Evolutionary conservation across 2,797 vertebrate genomes (phyloP).

Genomic region (Serranus cabrilla): DNA sequence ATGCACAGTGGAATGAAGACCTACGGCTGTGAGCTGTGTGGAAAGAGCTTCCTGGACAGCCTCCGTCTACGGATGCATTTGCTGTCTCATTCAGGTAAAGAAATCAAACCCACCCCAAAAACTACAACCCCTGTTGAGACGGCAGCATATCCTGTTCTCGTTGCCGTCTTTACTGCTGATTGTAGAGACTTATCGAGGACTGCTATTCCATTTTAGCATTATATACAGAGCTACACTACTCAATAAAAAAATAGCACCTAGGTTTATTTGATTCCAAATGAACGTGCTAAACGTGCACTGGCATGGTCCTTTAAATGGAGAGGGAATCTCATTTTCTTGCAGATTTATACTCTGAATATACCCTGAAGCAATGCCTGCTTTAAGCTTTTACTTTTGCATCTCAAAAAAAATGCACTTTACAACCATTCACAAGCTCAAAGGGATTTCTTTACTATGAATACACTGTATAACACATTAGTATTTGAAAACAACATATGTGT

Average conservation of each 20-base stretch:
- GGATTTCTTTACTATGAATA: not conserved
- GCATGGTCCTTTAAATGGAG: not conserved
- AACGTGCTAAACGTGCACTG: not conserved
- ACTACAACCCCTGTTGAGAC: not conserved
- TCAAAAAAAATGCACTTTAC: conserved; percentile 4
- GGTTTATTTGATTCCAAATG: not conserved
- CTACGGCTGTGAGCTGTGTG: conserved; percentile 96
- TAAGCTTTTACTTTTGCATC: conserved; percentile 1
- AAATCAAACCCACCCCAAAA: conserved; percentile 27
- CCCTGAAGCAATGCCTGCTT: not conserved
- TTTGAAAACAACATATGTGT: not conserved
- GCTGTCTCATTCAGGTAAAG: conserved; percentile 96
- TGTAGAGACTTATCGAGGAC: not conserved
- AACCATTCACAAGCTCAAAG: conserved; percentile 14
- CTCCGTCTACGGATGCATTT: conserved; percentile 98
- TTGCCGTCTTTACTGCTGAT: not conserved
- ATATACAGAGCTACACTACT: not conserved
- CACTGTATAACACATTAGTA: not conserved
- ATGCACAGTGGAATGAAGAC: conserved; percentile 99
- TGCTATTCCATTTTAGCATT: not conserved
- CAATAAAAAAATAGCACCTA: not conserved
- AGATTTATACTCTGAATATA: not conserved
- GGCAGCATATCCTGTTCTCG: not conserved
- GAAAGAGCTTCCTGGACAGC: conserved; percentile 96
- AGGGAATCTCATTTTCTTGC: not conserved